Percentiles rank a stretch among this genome's conserved stretches.
Conservation (phyloP, 2,797 vertebrate genomes). For the Myripristis jacobus region DNA sequence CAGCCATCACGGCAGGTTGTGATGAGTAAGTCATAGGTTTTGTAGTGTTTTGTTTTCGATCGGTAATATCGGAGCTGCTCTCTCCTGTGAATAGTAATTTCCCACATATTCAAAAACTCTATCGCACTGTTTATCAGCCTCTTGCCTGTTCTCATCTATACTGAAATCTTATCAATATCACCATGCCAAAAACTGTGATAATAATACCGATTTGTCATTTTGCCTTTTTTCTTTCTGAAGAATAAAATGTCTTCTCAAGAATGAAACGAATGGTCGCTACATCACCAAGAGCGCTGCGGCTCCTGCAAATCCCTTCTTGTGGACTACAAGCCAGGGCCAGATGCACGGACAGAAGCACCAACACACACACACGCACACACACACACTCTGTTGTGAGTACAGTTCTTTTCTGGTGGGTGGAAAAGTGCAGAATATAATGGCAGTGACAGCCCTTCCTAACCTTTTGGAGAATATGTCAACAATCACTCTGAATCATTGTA, state of each 20-base stretch:
- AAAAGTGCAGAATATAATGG: slow-evolving; percentile 15
- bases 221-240: too few species aligned
- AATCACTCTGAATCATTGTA: slow-evolving; percentile 20
- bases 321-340: slow-evolving; percentile 30
- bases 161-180: neutral
- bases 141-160: too few species aligned
- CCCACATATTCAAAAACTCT: too few species aligned
- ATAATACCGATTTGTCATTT: neutral
- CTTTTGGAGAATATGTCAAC: slow-evolving; percentile 39
- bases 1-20: too few species aligned
- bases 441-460: slow-evolving; percentile 22
- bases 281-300: neutral
- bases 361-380: slow-evolving; percentile 23
- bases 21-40: too few species aligned
- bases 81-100: too few species aligned
- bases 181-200: neutral
- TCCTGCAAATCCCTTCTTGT: slow-evolving; percentile 18
- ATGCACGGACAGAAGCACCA: neutral
- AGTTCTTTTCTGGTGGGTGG: slow-evolving; percentile 6
- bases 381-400: neutral
- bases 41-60: too few species aligned
- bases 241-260: neutral
- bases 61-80: too few species aligned
- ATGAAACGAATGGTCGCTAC: neutral
- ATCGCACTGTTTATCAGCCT: too few species aligned